Evolutionary conservation across 2,797 vertebrate genomes (phyloP).

Genomic region (Aldrovandia affinis): DNA sequence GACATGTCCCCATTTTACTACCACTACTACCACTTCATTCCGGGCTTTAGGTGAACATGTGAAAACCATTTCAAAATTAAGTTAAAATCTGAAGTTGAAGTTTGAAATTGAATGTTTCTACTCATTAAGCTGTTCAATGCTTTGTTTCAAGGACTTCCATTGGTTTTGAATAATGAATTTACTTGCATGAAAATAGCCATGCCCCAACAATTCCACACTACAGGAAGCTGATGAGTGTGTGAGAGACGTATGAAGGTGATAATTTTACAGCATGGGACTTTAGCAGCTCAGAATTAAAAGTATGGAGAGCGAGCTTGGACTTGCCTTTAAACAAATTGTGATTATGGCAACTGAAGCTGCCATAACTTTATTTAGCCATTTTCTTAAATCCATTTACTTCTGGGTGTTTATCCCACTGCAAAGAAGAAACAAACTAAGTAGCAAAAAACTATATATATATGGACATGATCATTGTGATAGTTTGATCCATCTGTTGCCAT

Average conservation of each 20-base stretch:
- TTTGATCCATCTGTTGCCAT: too few species aligned
- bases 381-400: neutral
- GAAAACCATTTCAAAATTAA: neutral
- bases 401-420: neutral
- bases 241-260: constrained; percentile 62
- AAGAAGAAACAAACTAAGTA: neutral
- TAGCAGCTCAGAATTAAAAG: constrained; percentile 60
- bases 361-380: neutral
- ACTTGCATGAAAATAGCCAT: constrained; percentile 26
- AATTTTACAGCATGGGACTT: constrained; percentile 66
- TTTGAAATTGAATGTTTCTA: neutral
- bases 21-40: neutral
- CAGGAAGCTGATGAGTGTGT: constrained; percentile 13
- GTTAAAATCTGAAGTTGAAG: neutral
- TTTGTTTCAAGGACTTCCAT: constrained; percentile 25
- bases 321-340: constrained; percentile 69
- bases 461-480: too few species aligned
- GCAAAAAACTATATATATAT: too few species aligned
- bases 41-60: neutral
- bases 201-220: constrained; percentile 23
- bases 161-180: constrained; percentile 18
- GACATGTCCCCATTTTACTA: too few species aligned
- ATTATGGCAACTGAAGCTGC: constrained; percentile 49
- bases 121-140: constrained; percentile 12
- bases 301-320: constrained; percentile 67